Evolutionary conservation across 2,888 invertebrate species (phyloP).

Genomic region (Colletes collaris): DNA sequence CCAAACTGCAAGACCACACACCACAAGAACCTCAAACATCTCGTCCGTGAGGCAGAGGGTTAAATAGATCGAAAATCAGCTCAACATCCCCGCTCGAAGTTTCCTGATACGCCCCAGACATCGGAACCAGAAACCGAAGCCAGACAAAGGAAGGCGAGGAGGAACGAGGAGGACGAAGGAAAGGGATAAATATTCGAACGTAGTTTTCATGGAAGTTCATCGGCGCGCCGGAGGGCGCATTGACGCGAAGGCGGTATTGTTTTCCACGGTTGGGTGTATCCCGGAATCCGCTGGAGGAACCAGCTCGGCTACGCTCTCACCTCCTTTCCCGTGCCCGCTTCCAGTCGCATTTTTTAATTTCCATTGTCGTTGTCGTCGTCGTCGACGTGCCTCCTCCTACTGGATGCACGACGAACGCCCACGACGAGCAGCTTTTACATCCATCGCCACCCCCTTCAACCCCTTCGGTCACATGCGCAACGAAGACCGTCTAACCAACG

Average conservation of each 20-base stretch:
- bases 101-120: constrained; percentile 43
- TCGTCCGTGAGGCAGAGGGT: not conserved
- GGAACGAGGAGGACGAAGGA: constrained; percentile 26
- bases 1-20: no score
- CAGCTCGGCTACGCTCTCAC: constrained; percentile 72
- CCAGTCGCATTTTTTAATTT: constrained; percentile 76
- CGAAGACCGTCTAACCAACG: constrained; percentile 1
- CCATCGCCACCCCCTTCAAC: constrained; percentile 10
- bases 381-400: constrained; percentile 47
- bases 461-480: constrained; percentile 47
- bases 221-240: constrained; percentile 60
- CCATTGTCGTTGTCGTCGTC: constrained; percentile 67
- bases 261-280: constrained; percentile 72
- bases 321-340: constrained; percentile 66
- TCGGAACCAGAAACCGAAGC: constrained; percentile 31
- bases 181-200: constrained; percentile 60
- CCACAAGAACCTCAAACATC: no score
- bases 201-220: constrained; percentile 59
- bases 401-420: constrained; percentile 53
- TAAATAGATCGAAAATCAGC: constrained; percentile 34
- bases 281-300: constrained; percentile 68
- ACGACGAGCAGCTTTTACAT: constrained; percentile 29
- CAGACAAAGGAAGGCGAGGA: constrained; percentile 34
- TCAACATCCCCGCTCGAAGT: constrained; percentile 18
- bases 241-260: constrained; percentile 71